Evolutionary conservation across 1,140 invertebrate species (phyloP), one percentile per base, ranked within the genome.

Genomic region (Diabrotica undecimpunctata): DNA sequence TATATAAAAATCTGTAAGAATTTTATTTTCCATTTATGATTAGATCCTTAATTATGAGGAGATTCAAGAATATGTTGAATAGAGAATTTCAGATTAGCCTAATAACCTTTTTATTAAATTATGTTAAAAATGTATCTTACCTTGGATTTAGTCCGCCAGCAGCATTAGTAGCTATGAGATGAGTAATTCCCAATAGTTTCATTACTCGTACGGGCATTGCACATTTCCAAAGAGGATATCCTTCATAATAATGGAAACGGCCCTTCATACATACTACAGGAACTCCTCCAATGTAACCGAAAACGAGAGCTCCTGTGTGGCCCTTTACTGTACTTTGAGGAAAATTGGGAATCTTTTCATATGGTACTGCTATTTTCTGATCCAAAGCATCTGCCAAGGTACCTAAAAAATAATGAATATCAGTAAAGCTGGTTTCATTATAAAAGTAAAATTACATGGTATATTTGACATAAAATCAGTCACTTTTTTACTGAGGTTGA

Each of bases 231-330:
- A 94, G 80, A 7, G 92, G 88, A 81, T 98, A 96, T 59, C 96
- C 96, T 81, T 99, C 96, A 76, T 97, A 98, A 69, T 92, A 89
- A 80, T 99, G 96, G 79, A 97, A 95, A 61, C 96, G 84, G 37
- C 96, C 96, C 77, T 98, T 93, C 95, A 98, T 98, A 69, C 93
- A 93, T 72, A 98, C 89, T 0, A 96, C 89, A 0, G 88, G 84
- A 7, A 92, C 86, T 5, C 87, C 87, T 35, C 85, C 81, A 3
- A 98, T 78, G 54, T 84, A 82, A 12, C 96, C 96, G 74, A 98
- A 93, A 6, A 98, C 92, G 72, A 99, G 82, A 70, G 87, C 84
- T 9, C 96, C 96, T 13, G 86, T 87, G 80, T 99, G 96, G 1
- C 96, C 96, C 72, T 88, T 85, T 1, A 98, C 96, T 58, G 90